Base-by-base conservation (phyloP, 1,140 invertebrate species). In the Listronotus bonariensis region DNA sequence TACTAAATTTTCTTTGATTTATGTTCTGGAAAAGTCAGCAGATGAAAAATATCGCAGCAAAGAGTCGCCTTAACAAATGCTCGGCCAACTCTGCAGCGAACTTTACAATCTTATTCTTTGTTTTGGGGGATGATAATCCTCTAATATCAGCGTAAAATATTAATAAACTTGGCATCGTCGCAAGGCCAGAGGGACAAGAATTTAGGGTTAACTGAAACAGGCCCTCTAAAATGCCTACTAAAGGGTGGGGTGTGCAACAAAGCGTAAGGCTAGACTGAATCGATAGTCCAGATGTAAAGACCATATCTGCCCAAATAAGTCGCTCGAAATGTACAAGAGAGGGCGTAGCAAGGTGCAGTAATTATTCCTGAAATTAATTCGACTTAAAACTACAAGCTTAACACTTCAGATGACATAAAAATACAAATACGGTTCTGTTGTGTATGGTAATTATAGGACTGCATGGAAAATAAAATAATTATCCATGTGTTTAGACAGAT, bases 161-260 rank as follows among this genome's bases (percentile, higher is more conserved):
- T 53, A 62, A 62, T 54, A 52, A 54, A 34, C 53, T 26, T 52
- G 59, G 59, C 49, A 62, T 43, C 41, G 41, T 53, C 15, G 59
- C 51, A 53, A 62, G 15, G 20, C 51, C 40, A 45, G 15, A 49
- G 46, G 34, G 34, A 49, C 49, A 48, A 62, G 54, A 31, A 64
- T 56, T 53, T 64, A 42, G 62, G n/a, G 62, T 64, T 64, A 64
- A 34, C 62, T 64, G 41, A 45, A 20, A 51, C 45, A 64, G 20
- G 40, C 48, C 49, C 61, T n/a, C n/a, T 54, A 62, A 62, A 62
- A 42, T 26, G 60, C 51, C 60, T 64, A 64, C 52, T 18, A 40
- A 18, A 64, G 62, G 62, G 62, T 41, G 62, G 53, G 53, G 62
- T 56, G 58, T 68, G 69, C 59, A 49, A 53, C 59, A 62, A 43